These are phyloP conservation scores for Lepidocyrtoides sp. DNA, from an alignment of 2,888 invertebrate species.

Conservation along the genomic window DNA sequence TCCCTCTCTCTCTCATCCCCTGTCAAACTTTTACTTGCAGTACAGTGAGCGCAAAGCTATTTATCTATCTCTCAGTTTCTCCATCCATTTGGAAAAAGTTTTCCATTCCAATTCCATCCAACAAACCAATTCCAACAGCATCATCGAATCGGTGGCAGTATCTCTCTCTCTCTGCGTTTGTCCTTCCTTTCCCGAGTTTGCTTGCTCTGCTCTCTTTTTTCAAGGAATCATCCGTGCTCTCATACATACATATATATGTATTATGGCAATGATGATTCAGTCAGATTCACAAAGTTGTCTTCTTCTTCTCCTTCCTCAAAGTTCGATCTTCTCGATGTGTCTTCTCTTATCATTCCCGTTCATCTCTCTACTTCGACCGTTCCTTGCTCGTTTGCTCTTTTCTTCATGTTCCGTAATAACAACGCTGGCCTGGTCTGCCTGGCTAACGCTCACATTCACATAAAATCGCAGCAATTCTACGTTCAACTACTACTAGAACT, in stretches of 20 bases:
- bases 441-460: slow-evolving; percentile 10
- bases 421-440: too few relatives aligned
- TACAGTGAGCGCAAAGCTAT: neutral
- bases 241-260: too few relatives aligned
- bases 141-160: neutral
- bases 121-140: neutral
- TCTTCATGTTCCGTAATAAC: slow-evolving; percentile 42
- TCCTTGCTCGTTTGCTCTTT: slow-evolving; percentile 5
- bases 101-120: slow-evolving; percentile 56
- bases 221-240: slow-evolving; percentile 25
- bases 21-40: neutral
- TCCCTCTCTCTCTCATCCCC: neutral
- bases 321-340: slow-evolving; percentile 43
- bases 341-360: slow-evolving; percentile 59
- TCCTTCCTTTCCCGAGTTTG: slow-evolving; percentile 1
- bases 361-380: slow-evolving; percentile 40
- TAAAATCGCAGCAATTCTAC: slow-evolving; percentile 5
- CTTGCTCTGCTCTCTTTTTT: too few relatives aligned
- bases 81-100: slow-evolving; percentile 49
- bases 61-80: neutral
- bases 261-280: slow-evolving; percentile 17
- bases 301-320: slow-evolving; percentile 2
- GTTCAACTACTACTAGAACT: neutral
- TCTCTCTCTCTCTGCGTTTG: neutral
- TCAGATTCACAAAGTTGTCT: slow-evolving; percentile 32